These are phyloP conservation scores for Phengaris arion DNA, from an alignment of 2,888 invertebrate species.

Conservation along the genomic window DNA sequence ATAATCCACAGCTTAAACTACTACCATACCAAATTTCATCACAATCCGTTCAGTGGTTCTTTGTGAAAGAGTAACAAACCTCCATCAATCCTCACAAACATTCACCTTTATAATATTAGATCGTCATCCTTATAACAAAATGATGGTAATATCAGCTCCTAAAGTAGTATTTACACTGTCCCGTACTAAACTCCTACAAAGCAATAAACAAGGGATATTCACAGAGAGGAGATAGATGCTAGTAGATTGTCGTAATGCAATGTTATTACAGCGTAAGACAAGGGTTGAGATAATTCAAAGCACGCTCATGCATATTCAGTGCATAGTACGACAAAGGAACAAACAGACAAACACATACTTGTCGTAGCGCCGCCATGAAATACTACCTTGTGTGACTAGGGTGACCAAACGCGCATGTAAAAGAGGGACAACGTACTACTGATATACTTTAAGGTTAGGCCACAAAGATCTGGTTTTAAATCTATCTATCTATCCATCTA, in stretches of 20 bases:
- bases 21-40: no score
- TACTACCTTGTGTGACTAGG: constrained; percentile 38
- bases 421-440: background rate
- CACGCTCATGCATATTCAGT: constrained; percentile 68
- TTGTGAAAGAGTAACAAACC: no score
- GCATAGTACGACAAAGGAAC: constrained; percentile 50
- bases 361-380: constrained; percentile 42
- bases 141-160: background rate
- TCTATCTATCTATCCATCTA: no score
- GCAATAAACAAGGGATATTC: background rate
- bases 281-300: constrained; percentile 50
- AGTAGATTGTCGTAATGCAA: constrained; percentile 47
- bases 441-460: background rate
- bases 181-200: background rate
- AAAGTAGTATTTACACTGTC: constrained; percentile 10
- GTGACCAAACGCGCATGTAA: constrained; percentile 39
- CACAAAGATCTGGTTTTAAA: no score
- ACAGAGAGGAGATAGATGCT: constrained; percentile 29
- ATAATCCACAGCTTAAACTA: no score
- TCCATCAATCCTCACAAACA: no score
- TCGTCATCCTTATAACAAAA: no score
- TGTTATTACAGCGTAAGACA: constrained; percentile 48
- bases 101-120: no score
- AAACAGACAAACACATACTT: constrained; percentile 52
- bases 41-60: no score